Base-by-base conservation (phyloP, 2,113 vertebrate species). In the Alligator mississippiensis region DNA sequence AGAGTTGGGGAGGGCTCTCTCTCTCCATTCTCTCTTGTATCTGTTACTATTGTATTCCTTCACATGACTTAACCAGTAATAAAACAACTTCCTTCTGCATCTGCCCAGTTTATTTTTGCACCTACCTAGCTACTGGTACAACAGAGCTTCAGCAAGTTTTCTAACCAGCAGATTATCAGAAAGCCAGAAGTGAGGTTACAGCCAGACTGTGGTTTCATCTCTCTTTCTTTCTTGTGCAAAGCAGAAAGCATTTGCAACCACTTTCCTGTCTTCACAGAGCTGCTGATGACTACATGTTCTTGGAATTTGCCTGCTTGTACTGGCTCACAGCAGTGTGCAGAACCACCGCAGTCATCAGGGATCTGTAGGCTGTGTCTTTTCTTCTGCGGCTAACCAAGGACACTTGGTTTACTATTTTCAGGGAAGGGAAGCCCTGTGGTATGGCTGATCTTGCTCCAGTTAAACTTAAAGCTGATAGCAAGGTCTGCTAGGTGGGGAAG, bases 221-320 rank as follows among this genome's bases (percentile, higher is more conserved):
- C 74, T 62, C 80, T 82, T 27, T 63, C 87, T 96, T 81, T 90
- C 89, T 95, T 47, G 47, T 47, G 47, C 47, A 85, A 90, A 88
- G 85, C 88, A 95, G 75, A 88, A 38, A 79, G 91, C 97, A 96
- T 95, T 97, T 97, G 89, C 87, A 96, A 97, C 97, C 96, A 93
- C 97, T 98, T 98, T 97, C 97, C 97, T 97, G 98, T 97, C 97
- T 98, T 98, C 97, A 91, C 97, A 94, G 97, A 98, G 96, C 96
- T 97, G 89, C 80, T 60, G 92, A 96, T 98, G 97, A 96, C 97
- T 93, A 92, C 97, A 97, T 94, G 93, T 97, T 97, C 97, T 97
- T 98, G 97, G 98, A 98, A 98, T 98, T 98, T 74, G 91, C 91
- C 95, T 97, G 93, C 97, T 98, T 87, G 97, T 98, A 93, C 97